Percentiles rank a stretch among this genome's conserved stretches.
Evolutionary conservation across 2,797 vertebrate genomes (phyloP).

Genomic region (Melanotaenia nigrans): DNA sequence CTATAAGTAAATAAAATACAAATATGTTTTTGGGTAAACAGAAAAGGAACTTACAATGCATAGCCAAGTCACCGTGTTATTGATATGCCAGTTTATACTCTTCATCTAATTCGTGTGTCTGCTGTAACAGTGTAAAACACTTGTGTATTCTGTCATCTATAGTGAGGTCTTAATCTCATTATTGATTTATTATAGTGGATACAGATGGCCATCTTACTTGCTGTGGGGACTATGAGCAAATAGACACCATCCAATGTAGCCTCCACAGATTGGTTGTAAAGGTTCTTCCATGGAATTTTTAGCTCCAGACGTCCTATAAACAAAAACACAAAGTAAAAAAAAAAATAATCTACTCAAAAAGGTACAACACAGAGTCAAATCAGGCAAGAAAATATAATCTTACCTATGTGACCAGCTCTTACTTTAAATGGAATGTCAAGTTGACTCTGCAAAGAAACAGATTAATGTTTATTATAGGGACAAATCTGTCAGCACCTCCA

Average conservation of each 20-base stretch:
- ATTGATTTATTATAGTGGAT: not conserved
- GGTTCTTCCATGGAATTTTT: conserved; percentile 97
- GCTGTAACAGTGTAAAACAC: not conserved
- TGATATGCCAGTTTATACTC: not conserved
- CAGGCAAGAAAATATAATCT: conserved; percentile 49
- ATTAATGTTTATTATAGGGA: conserved; percentile 4
- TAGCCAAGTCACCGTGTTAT: not conserved
- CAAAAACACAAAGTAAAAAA: conserved; percentile 23
- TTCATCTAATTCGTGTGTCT: not conserved
- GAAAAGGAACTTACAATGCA: not conserved
- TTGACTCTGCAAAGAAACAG: conserved; percentile 86
- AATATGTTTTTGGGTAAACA: not conserved
- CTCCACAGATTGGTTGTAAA: conserved; percentile 96
- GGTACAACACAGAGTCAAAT: not conserved
- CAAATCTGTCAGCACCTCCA: not conserved
- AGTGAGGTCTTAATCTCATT: not conserved
- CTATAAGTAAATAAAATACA: not conserved
- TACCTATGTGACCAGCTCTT: conserved; percentile 95
- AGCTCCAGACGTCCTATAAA: conserved; percentile 89
- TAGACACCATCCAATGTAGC: conserved; percentile 95
- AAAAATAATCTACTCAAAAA: not conserved
- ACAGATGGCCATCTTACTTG: conserved; percentile 86
- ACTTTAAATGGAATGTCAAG: conserved; percentile 98
- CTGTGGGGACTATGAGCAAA: conserved; percentile 95
- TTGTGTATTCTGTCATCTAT: not conserved